Evolutionary conservation across 2,113 vertebrate genomes (phyloP), one percentile per base, ranked within the genome.

Genomic region (Pandion haliaetus): DNA sequence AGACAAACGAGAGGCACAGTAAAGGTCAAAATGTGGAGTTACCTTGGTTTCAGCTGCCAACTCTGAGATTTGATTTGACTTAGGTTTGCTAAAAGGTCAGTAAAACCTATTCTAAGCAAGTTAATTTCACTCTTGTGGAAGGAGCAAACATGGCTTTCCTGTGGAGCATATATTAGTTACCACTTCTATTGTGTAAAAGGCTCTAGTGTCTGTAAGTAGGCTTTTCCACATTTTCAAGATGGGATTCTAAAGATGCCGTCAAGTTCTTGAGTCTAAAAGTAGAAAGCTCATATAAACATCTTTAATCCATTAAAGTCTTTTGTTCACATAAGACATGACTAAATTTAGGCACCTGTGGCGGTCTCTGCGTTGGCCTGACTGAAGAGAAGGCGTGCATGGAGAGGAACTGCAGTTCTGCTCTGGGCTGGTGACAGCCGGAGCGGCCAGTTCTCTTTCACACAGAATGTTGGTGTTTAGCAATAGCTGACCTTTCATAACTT

Each of bases 401-500:
- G 70, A 71, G 17, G 10, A 79, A 50, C 40, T 52, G 82, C 62
- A 52, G 52, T 14, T 82, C 74, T 91, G 63, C 67, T 47, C 58
- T 0, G 2, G 61, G 50, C 84, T 83, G 80, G 40, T 2, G 0
- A 10, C 8, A 59, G 79, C 9, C 0, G 1, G 26, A 42, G 47
- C 6, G 0, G 54, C 82, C 88, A 78, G 58, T 93, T 91, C 95
- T 97, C 96, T 95, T 95, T 97, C 86, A 91, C 94, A 94, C 90
- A 86, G 74, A 94, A 14, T 14, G 42, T 19, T 0, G 0, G 65
- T 0, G 1, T 96, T 92, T 93, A 77, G 97, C 93, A 97, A 96
- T 20, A 82, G 82, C 55, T 89, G 97, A 93, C 65, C 94, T 96
- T 96, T 97, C 97, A 95, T 95, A 95, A 81, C 31, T 59, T 81